Evolutionary conservation across 1,140 invertebrate species (phyloP).

Genomic region (Drosophila baimaii): DNA sequence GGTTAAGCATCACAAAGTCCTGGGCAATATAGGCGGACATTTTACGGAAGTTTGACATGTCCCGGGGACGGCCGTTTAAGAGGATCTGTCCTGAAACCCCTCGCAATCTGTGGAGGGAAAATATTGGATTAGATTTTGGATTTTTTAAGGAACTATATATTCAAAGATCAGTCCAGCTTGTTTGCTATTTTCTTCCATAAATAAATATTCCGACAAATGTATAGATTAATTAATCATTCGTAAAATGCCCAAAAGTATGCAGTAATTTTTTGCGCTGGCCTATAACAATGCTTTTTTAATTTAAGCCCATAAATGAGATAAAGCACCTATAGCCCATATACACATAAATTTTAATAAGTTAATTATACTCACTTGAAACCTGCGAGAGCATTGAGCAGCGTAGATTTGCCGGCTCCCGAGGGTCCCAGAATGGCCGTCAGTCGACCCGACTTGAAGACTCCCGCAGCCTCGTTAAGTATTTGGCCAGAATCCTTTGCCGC

Average conservation of each 20-base stretch:
- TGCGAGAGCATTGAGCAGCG: constrained; percentile 88
- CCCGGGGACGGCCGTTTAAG: constrained; percentile 90
- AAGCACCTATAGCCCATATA: neutral
- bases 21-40: constrained; percentile 89
- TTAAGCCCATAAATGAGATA: neutral
- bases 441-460: constrained; percentile 86
- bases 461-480: constrained; percentile 87
- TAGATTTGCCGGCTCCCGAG: constrained; percentile 93
- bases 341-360: neutral
- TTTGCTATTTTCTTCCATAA: too few species aligned
- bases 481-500: constrained; percentile 32
- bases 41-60: constrained; percentile 88
- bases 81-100: constrained; percentile 87
- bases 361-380: constrained; percentile 85
- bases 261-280: neutral
- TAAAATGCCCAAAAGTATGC: neutral
- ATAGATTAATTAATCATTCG: too few species aligned
- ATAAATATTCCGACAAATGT: too few species aligned
- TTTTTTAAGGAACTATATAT: neutral
- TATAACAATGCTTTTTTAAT: constrained; percentile 3
- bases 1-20: constrained; percentile 87
- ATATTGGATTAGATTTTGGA: neutral
- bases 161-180: too few species aligned
- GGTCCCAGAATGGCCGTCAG: constrained; percentile 92
- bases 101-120: constrained; percentile 46